Conservation (phyloP, 1,140 invertebrate genomes). For the Brevipalpus yothersi region DNA sequence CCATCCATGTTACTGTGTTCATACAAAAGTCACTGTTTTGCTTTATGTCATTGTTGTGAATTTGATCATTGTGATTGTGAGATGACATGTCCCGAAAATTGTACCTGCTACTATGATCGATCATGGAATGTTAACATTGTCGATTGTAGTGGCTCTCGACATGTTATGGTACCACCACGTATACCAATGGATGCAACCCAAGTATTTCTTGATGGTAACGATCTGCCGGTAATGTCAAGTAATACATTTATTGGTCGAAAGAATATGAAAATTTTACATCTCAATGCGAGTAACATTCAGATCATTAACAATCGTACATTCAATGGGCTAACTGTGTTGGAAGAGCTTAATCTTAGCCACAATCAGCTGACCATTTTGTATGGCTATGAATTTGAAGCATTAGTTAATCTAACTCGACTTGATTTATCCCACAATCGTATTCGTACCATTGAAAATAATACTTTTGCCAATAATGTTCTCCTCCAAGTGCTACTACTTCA, state of each 20-base stretch:
- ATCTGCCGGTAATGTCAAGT: conserved; percentile 51
- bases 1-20: conserved; percentile 62
- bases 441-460: conserved; percentile 46
- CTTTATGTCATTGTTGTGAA: conserved; percentile 74
- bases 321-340: conserved; percentile 53
- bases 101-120: conserved; percentile 60
- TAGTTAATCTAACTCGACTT: conserved; percentile 48
- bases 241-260: conserved; percentile 75
- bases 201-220: conserved; percentile 68
- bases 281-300: conserved; percentile 59
- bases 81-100: conserved; percentile 74
- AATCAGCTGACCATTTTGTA: conserved; percentile 51
- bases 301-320: conserved; percentile 74
- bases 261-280: conserved; percentile 55
- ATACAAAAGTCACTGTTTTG: conserved; percentile 75
- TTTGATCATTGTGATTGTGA: conserved; percentile 84
- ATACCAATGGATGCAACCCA: conserved; percentile 84
- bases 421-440: conserved; percentile 68
- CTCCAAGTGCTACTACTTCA: conserved; percentile 54
- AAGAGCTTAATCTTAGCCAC: conserved; percentile 56
- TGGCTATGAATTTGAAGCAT: conserved; percentile 67
- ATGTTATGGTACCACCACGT: conserved; percentile 38
- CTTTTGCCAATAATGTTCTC: conserved; percentile 44
- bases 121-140: conserved; percentile 78
- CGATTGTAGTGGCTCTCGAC: conserved; percentile 37